phyloP scores from a whole-genome alignment of 2,113 vertebrate species.

The Triplophysa dalaica region DNA sequence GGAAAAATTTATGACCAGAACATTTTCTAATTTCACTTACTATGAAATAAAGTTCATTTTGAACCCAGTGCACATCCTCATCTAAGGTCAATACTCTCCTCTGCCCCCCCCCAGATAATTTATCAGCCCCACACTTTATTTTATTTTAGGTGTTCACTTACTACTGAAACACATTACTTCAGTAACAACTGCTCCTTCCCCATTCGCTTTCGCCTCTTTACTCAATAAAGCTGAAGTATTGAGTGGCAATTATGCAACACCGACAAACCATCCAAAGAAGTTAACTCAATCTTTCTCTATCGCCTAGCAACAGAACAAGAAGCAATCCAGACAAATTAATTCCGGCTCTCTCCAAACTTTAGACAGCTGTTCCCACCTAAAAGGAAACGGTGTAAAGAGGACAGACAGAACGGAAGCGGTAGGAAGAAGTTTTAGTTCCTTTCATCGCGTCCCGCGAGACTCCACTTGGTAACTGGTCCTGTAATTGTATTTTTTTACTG shows the following conservation, averaged over 20 bases:
- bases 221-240: neutral
- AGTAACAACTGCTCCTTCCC: neutral
- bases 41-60: no score
- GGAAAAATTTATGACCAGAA: no score
- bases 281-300: neutral
- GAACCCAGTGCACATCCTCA: no score
- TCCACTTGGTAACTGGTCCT: constrained; percentile 56
- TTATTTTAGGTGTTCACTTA: neutral
- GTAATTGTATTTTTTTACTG: constrained; percentile 66
- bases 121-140: no score
- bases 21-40: no score
- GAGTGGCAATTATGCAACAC: neutral
- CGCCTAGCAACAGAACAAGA: constrained; percentile 14
- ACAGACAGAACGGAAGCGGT: constrained; percentile 27
- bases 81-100: no score
- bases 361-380: constrained; percentile 1
- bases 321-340: neutral
- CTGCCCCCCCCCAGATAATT: no score
- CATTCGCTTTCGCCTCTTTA: neutral
- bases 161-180: neutral
- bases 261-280: neutral
- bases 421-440: constrained; percentile 53
- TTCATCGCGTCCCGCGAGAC: constrained; percentile 54
- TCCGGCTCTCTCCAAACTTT: neutral
- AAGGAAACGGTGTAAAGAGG: constrained; percentile 41